phyloP scores from a whole-genome alignment of 2,797 vertebrate species.

The Australoheros facetus region DNA sequence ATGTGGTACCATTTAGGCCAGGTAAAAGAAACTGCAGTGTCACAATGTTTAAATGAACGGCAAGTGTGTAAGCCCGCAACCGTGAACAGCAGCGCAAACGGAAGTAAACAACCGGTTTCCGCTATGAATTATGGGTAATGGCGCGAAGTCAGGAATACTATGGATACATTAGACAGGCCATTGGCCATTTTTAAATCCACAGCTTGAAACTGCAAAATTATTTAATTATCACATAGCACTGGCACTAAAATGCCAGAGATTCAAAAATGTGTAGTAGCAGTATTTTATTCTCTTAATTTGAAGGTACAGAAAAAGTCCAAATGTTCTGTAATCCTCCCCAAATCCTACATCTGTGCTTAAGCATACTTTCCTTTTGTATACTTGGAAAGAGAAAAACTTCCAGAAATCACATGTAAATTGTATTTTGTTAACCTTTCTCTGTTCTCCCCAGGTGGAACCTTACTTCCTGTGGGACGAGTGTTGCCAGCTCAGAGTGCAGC shows the following conservation, averaged over 20 bases:
- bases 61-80: no score
- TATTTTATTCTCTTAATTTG: neutral
- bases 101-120: no score
- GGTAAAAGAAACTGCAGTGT: no score
- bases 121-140: no score
- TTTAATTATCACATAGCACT: neutral
- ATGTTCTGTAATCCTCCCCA: neutral
- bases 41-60: no score
- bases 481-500: conserved; percentile 98
- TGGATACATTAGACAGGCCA: no score
- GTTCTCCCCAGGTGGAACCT: conserved; percentile 89
- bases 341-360: neutral
- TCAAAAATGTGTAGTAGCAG: neutral
- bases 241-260: no score
- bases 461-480: conserved; percentile 96
- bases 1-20: no score
- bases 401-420: neutral
- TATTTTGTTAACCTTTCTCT: neutral
- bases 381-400: neutral
- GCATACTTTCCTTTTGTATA: no score
- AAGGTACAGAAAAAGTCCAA: neutral
- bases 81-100: no score
- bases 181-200: no score
- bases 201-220: neutral
- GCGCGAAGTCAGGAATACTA: no score